These are phyloP conservation scores for Elymnias hypermnestra DNA, from an alignment of 1,140 invertebrate species.

Conservation along the genomic window DNA sequence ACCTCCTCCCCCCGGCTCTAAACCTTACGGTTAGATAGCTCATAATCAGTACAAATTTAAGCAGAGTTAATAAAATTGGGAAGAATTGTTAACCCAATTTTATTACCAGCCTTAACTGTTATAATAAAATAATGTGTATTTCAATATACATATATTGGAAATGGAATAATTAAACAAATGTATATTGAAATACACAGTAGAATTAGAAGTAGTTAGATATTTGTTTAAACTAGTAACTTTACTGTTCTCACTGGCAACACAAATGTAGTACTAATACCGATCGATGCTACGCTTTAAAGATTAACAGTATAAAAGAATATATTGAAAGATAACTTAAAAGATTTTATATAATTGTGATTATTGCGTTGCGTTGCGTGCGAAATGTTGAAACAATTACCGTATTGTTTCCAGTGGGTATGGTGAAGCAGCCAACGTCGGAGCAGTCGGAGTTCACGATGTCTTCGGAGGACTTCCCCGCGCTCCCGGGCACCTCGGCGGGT, in stretches of 20 bases:
- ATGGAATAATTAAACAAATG: no score
- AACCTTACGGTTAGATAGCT: conserved; percentile 86
- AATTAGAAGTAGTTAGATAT: background rate
- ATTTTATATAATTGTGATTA: no score
- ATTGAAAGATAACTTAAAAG: no score
- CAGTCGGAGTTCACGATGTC: conserved; percentile 98
- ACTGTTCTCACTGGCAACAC: conserved; percentile 4
- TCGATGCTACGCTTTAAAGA: background rate
- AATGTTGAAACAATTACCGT: background rate
- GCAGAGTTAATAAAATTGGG: no score
- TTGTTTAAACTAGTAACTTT: background rate
- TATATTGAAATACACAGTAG: no score
- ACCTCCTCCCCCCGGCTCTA: conserved; percentile 90
- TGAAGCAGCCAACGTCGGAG: conserved; percentile 94
- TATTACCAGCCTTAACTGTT: background rate
- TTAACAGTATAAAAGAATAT: no score
- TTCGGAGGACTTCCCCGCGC: conserved; percentile 98
- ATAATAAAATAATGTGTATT: background rate
- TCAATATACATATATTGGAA: no score
- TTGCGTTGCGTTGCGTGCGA: no score
- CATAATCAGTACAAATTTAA: no score
- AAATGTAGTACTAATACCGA: background rate
- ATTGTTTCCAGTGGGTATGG: conserved; percentile 88
- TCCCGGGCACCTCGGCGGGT: conserved; percentile 83
- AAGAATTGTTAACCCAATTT: no score